Evolutionary conservation across 2,888 invertebrate genomes (phyloP), one percentile per base, ranked within the genome.

Genomic region (Lepidocyrtoides sp.): DNA sequence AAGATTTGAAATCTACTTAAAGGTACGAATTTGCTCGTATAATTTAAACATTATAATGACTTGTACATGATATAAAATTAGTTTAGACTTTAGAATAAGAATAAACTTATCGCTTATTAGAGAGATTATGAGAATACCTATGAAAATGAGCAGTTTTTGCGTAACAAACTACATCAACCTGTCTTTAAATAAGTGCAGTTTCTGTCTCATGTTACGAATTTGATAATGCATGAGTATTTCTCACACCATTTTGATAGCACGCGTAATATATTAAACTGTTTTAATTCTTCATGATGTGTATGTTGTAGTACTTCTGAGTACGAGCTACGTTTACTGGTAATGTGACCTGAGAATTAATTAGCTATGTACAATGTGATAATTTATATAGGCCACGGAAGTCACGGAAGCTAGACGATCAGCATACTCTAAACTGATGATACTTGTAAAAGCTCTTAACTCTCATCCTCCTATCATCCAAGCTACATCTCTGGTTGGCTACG

Each of bases 361-460:
- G 23, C 36, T 69, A n/a, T n/a, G n/a, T n/a, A n/a, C n/a, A n/a
- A 7, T 17, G 26, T 48, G 26, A 75, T 77, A 51, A 51, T n/a
- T 44, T 89, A 94, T 94, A 10, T 95, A 97, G 97, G 98, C 98
- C 0, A 98, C 98, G 95, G 98, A 98, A 95, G 96, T 97, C 77
- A 97, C 98, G 0, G 97, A 97, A 95, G 96, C 97, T 0, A 97
- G 97, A 94, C 96, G 98, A 57, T 98, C 97, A 90, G 97, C 98
- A 0, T 98, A 97, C 29, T 98, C 98, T 0, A 98, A 98, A 95
- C 95, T 98, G 82, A 96, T 96, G 2, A 97, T 98, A 88, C 97
- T 97, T 51, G 98, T 98, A 0, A 97, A 98, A 92, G 98, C 98
- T 0, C 98, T 98, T 0, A 98, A 98, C 95, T 97, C 98, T 17